Base-by-base conservation (phyloP, 2,113 vertebrate species). In the Sylvia atricapilla region DNA sequence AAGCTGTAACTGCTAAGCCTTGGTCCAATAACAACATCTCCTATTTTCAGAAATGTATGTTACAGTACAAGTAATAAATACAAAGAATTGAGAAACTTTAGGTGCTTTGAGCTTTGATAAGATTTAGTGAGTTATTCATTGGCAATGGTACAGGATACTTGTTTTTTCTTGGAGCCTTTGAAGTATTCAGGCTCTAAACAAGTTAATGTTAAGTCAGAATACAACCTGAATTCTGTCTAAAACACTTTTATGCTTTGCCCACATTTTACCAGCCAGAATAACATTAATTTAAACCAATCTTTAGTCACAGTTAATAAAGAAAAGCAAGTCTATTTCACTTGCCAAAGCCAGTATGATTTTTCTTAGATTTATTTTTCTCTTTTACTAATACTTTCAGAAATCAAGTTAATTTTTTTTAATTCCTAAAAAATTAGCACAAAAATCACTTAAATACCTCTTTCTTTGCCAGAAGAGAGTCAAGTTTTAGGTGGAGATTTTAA, bases 1-100 rank as follows among this genome's bases (percentile, higher is more conserved):
- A 85, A 47, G 18, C 25, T 67, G 24, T 63, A 80, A 80, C 25
- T 95, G 18, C 56, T 47, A 68, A 92, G 9, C n/a, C 24, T 24
- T 23, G 9, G 35, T 94, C 81, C 85, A 94, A 74, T 84, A 95
- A 67, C 22, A 95, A 89, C 84, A 96, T 55, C 15, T 62, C 24
- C 77, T 94, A 47, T 88, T 94, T 96, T 94, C 58, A 94, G 50
- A 91, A 73, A 81, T 21, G 1, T 37, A n/a, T n/a, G 11, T 60
- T 89, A 84, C 50, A 78, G 18, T 17, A 46, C 15, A 41, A 55
- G 39, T 17, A 81, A 83, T 58, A 95, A 76, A 59, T 58, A 60
- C 23, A 91, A 95, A 91, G 14, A 91, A 59, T 15, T 64, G 55
- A 94, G 82, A 87, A 87, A 62, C 58, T 44, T 15, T 21, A 28